These are phyloP conservation scores for Amblyteles armatorius DNA, from an alignment of 2,888 invertebrate genomes.

Conservation along the genomic window DNA sequence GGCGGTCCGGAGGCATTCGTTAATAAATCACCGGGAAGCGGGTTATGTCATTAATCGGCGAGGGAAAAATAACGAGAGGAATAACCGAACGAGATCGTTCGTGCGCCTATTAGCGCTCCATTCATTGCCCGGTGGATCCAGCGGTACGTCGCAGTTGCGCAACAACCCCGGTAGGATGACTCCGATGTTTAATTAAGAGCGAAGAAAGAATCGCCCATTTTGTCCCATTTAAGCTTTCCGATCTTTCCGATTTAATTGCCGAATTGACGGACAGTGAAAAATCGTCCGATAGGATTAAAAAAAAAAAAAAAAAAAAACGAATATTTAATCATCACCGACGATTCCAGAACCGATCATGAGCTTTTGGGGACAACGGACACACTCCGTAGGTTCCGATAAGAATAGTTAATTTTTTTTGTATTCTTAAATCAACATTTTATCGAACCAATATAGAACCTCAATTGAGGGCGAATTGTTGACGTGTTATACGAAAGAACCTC, in stretches of 20 bases:
- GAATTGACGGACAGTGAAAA: background rate
- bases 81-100: constrained; percentile 54
- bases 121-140: constrained; percentile 23
- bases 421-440: too few species aligned
- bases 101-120: constrained; percentile 44
- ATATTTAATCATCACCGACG: too few species aligned
- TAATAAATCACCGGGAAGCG: constrained; percentile 57
- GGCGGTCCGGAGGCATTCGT: constrained; percentile 18
- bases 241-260: background rate
- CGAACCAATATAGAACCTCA: too few species aligned
- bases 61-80: constrained; percentile 17
- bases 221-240: background rate
- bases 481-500: too few species aligned
- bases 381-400: too few species aligned
- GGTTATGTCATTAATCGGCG: constrained; percentile 52
- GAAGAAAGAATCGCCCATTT: background rate
- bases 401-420: too few species aligned
- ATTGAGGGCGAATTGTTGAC: too few species aligned
- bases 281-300: too few species aligned
- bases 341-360: too few species aligned
- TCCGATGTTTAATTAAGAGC: background rate
- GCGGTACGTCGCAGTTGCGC: constrained; percentile 34
- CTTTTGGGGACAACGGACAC: too few species aligned
- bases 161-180: constrained; percentile 21
- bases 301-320: too few species aligned